Base-by-base conservation (phyloP, 1,140 invertebrate species). In the Capitella teleta region DNA sequence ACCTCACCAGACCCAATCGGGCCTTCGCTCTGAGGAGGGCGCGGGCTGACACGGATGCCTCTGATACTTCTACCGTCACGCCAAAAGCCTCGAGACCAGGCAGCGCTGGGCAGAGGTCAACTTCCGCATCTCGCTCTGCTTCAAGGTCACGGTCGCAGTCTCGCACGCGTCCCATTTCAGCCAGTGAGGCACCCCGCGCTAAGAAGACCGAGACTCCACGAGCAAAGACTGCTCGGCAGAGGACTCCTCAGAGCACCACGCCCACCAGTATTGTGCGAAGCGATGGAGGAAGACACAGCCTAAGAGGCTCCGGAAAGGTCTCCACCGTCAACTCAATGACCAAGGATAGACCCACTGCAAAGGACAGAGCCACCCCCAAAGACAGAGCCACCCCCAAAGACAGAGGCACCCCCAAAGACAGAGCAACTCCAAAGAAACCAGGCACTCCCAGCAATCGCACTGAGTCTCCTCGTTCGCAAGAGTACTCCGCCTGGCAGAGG, bases 401-500 rank as follows among this genome's bases (percentile, higher is more conserved):
- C n/a, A n/a, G n/a, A n/a, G n/a, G n/a, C n/a, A n/a, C n/a, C n/a
- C n/a, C n/a, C n/a, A n/a, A n/a, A n/a, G n/a, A n/a, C n/a, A n/a
- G n/a, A 40, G 38, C 16, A 40, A 40, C 5, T 40, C 38, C 14
- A 19, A 40, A 24, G 19, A 19, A n/a, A n/a, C n/a, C n/a, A n/a
- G n/a, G n/a, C n/a, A n/a, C n/a, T n/a, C 55, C 61, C 23, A 52
- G 45, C 19, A 62, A 61, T 51, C 48, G 61, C 18, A 58, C 61
- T 14, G 62, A 60, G 47, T 66, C 67, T 18, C 66, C 67, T 1
- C 64, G 61, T 53, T 59, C 63, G 38, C 60, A 84, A 37, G 88
- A 91, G 63, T 82, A 89, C 73, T 85, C 87, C 64, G 90, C 90
- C 74, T 92, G 87, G 87, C 88, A 89, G 63, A 75, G 87, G 50